Evolutionary conservation across 1,140 invertebrate genomes (phyloP).

Genomic region (Atta texana): DNA sequence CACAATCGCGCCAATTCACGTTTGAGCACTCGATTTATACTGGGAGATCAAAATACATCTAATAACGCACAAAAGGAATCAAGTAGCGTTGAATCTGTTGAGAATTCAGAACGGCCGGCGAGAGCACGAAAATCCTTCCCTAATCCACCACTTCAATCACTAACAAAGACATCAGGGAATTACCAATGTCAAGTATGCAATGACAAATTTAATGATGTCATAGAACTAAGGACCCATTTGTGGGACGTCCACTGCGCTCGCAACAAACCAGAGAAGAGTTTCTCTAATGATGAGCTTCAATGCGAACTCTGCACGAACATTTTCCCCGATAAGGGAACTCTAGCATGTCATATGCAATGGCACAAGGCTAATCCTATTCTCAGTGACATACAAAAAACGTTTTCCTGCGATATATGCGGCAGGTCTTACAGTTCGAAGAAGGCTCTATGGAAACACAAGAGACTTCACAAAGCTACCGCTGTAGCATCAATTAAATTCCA

Average conservation of each 20-base stretch:
- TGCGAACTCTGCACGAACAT: constrained; percentile 88
- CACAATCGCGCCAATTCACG: constrained; percentile 79
- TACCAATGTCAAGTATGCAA: constrained; percentile 85
- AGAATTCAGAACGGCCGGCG: constrained; percentile 73
- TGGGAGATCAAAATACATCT: neutral
- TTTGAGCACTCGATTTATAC: neutral
- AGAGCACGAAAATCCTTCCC: constrained; percentile 83
- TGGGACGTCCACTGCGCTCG: constrained; percentile 84
- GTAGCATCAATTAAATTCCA: constrained; percentile 71
- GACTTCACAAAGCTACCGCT: constrained; percentile 79
- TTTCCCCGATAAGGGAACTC: constrained; percentile 86
- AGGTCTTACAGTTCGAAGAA: constrained; percentile 87
- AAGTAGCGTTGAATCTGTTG: neutral
- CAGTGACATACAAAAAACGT: constrained; percentile 76
- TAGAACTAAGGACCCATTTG: constrained; percentile 81
- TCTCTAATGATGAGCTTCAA: constrained; percentile 84
- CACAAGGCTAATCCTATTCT: constrained; percentile 83
- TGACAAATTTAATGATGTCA: constrained; percentile 80
- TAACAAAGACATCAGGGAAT: constrained; percentile 51
- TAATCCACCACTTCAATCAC: constrained; percentile 62
- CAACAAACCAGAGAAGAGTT: constrained; percentile 81
- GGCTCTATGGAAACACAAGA: constrained; percentile 86
- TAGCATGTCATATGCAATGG: constrained; percentile 87
- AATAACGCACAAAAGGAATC: neutral
- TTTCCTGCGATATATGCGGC: constrained; percentile 88